phyloP scores from a whole-genome alignment of 2,797 vertebrate species.

The Synanceia verrucosa region DNA sequence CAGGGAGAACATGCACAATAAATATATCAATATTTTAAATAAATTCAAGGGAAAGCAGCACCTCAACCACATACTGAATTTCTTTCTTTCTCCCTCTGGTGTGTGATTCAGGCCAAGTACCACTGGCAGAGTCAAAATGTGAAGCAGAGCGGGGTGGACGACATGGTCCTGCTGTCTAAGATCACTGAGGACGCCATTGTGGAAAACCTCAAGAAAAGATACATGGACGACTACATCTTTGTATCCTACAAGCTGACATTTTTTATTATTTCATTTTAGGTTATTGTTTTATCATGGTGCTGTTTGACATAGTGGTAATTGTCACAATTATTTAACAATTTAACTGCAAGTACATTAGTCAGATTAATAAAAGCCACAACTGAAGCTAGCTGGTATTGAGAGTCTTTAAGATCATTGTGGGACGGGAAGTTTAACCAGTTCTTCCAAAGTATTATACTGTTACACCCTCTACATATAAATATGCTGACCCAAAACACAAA shows the following conservation, averaged over 20 bases:
- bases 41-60: not conserved
- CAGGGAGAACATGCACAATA: no score
- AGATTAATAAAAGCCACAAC: not conserved
- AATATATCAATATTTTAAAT: no score
- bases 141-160: constrained; percentile 96
- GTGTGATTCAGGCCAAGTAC: constrained; percentile 88
- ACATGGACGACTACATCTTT: constrained; percentile 97
- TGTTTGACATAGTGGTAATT: not conserved
- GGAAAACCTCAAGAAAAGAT: constrained; percentile 96
- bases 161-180: constrained; percentile 97
- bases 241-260: constrained; percentile 84
- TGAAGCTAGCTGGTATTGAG: no score
- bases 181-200: constrained; percentile 95
- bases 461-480: not conserved
- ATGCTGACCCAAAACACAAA: not conserved
- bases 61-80: not conserved
- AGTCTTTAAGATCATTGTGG: not conserved
- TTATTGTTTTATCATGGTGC: not conserved
- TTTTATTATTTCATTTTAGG: not conserved
- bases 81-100: not conserved
- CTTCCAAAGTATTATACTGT: not conserved
- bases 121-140: constrained; percentile 99
- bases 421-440: no score
- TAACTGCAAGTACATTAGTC: not conserved
- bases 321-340: not conserved